Evolutionary conservation across 2,888 invertebrate species (phyloP), one percentile per base, ranked within the genome.

Genomic region (Callinectes sapidus): DNA sequence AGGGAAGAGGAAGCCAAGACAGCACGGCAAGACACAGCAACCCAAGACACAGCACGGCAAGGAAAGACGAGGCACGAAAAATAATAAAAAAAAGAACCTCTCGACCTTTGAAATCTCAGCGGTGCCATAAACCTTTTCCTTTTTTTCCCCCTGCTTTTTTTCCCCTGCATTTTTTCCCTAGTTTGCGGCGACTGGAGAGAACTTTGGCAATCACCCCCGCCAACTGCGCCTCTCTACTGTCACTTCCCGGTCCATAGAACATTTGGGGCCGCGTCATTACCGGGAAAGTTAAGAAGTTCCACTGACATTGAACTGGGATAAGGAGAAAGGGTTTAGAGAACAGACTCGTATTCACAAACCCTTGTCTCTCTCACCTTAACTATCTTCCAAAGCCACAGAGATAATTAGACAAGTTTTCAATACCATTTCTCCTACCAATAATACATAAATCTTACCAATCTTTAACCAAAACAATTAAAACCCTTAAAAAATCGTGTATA

Each of bases 191-290:
- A 32, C 71, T 35, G 14, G 14, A 81, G 81, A 35, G 35, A 81
- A 81, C 81, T 81, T 81, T 81, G 35, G 16, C 81, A 35, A 81
- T 81, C 35, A 35, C 16, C 81, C 81, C 35, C 81, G 35, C 81
- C 81, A 81, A 77, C 71, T 77, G 71, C 71, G 71, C 71, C 71
- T 77, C 71, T 77, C 81, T 35, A 35, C 32, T 35, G 81, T 81
- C 81, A 81, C 81, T 81, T 81, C 81, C 81, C 81, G 35, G 81
- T 81, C 81, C 81, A 81, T 81, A 81, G 81, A 81, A 81, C 81
- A 81, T 81, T 81, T 10, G 35, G 35, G 81, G 81, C 35, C 32
- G 35, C 81, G 81, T 32, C 81, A 81, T 81, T 81, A 81, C 32
- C 81, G 81, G 32, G 81, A 35, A 81, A 81, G 81, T 81, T 81